phyloP scores from a whole-genome alignment of 2,113 vertebrate genomes.

The Sturnira hondurensis region DNA sequence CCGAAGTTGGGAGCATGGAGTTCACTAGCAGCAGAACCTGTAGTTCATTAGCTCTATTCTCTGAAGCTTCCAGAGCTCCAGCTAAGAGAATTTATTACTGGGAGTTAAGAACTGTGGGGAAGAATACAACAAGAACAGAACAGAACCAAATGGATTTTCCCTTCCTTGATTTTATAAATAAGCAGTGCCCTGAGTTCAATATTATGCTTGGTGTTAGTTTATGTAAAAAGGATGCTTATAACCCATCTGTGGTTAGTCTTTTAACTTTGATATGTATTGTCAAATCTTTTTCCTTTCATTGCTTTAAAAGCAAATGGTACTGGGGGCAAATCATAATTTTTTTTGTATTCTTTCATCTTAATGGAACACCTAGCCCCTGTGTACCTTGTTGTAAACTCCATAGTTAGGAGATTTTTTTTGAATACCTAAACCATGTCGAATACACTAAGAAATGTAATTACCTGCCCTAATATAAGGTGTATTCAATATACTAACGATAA shows the following conservation, averaged over 20 bases:
- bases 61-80: conserved; percentile 33
- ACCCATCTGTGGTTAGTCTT: not conserved
- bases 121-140: conserved; percentile 37
- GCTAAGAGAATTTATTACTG: conserved; percentile 26
- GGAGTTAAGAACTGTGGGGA: conserved; percentile 20
- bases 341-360: not conserved
- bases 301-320: not conserved
- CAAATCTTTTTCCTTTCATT: conserved; percentile 18
- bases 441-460: not conserved
- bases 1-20: conserved; percentile 37
- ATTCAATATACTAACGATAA: not conserved
- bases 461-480: not conserved
- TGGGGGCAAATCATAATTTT: not conserved
- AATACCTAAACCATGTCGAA: not conserved
- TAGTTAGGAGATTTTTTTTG: not conserved
- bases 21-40: conserved; percentile 46
- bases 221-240: not conserved
- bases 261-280: not conserved
- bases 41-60: conserved; percentile 68
- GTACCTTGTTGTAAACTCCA: not conserved
- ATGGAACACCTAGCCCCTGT: not conserved
- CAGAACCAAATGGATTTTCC: not conserved
- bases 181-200: not conserved
- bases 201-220: not conserved
- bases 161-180: not conserved